Evolutionary conservation across 2,797 vertebrate genomes (phyloP), one percentile per base, ranked within the genome.

Genomic region (Sparus aurata): DNA sequence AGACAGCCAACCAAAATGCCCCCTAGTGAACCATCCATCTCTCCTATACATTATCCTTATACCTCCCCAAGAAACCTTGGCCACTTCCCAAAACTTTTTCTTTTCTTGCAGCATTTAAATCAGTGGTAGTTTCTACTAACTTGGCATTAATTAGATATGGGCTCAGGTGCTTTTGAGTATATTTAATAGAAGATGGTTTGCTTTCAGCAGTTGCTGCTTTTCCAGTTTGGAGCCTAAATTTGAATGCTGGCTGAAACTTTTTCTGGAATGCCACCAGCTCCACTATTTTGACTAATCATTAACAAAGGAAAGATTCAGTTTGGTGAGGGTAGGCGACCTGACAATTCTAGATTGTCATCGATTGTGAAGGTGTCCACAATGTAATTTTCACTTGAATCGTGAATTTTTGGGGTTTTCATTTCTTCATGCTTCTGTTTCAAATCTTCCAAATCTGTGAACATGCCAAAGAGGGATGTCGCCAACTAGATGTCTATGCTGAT

Each of bases 1-100:
- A 87, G 82, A 85, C 85, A 86, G 83, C 89, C 83, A 83, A 89
- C 85, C 71, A 63, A 79, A 91, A 82, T 82, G 79, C 76, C 86
- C 87, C 77, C 79, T 34, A 70, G 88, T 83, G 78, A 86, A 91
- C 74, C 87, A 91, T 91, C 67, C 63, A 76, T 92, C 87, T 90
- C 57, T 53, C 41, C 82, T 71, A 49, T 72, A 52, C 83, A 80
- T 87, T 87, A 77, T 87, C 69, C 86, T 75, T 66, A 50, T 73
- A 69, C 73, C 79, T 73, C 88, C 75, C 75, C 47, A 13, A n/a
- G 73, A 88, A 87, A 79, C 67, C 69, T 69, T 89, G 87, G 85
- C 84, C 63, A 60, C 57, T 6, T 83, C 74, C 80, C 77, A 80
- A 83, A 76, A 82, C 79, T 54, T 73, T 73, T 64, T 76, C 23